Evolutionary conservation across 2,888 invertebrate genomes (phyloP).

Genomic region (Sinodicranocentrus sp.): DNA sequence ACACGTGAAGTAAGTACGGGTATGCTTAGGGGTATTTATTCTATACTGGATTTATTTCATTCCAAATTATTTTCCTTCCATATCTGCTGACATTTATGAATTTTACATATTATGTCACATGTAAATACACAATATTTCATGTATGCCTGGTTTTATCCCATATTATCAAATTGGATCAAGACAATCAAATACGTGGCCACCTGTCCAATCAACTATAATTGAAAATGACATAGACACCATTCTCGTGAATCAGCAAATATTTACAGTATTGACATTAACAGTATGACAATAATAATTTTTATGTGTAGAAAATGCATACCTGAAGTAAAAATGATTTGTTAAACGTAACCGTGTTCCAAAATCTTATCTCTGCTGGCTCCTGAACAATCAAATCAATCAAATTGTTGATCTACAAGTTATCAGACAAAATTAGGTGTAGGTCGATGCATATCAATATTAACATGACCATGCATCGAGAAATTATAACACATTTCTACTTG

Average conservation of each 20-base stretch:
- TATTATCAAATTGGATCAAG: slow-evolving; percentile 55
- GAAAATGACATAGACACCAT: too few relatives aligned
- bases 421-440: neutral
- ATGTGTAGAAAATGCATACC: too few relatives aligned
- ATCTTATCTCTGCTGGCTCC: slow-evolving; percentile 49
- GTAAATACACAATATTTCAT: neutral
- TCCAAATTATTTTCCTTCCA: too few relatives aligned
- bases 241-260: too few relatives aligned
- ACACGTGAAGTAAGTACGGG: too few relatives aligned
- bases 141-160: neutral
- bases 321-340: slow-evolving; percentile 53
- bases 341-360: slow-evolving; percentile 44
- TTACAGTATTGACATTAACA: too few relatives aligned
- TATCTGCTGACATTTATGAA: neutral
- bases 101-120: neutral
- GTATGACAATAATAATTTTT: too few relatives aligned
- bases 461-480: neutral
- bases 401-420: slow-evolving; percentile 29
- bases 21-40: too few relatives aligned
- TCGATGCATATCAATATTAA: neutral
- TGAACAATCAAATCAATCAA: slow-evolving; percentile 39
- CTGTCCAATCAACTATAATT: slow-evolving; percentile 47
- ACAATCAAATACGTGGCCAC: slow-evolving; percentile 61
- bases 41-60: too few relatives aligned
- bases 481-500: slow-evolving; percentile 6